A percentile compares a stretch with the other conserved stretches of the same genome.
These are phyloP conservation scores for Neocrepidodera transversa DNA, from an alignment of 2,888 invertebrate species.

Conservation along the genomic window DNA sequence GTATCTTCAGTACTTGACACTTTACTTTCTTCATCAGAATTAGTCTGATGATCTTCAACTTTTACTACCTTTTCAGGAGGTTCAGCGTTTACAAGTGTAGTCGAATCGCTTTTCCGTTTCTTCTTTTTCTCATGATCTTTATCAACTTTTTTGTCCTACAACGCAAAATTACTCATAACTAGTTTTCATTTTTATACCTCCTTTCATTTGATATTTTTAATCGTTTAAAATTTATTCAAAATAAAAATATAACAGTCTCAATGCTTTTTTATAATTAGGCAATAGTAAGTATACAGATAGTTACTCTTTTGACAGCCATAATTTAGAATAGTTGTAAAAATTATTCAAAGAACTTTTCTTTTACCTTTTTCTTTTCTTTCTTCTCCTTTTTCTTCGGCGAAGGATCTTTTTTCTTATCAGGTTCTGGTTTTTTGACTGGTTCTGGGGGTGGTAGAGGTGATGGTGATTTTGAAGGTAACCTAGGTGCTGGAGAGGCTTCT, in stretches of 20 bases:
- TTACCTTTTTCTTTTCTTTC: slow-evolving; percentile 52
- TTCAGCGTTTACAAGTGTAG: slow-evolving; percentile 60
- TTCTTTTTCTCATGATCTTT: slow-evolving; percentile 71
- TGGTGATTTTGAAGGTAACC: slow-evolving; percentile 31
- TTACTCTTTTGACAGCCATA: no score
- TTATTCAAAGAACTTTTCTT: no score
- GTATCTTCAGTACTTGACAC: slow-evolving; percentile 47
- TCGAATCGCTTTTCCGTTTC: slow-evolving; percentile 69
- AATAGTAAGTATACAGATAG: no score
- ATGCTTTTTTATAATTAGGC: no score
- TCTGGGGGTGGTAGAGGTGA: slow-evolving; percentile 36
- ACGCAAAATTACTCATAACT: no score
- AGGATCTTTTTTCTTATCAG: slow-evolving; percentile 63
- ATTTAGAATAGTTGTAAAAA: no score
- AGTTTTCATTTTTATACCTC: no score
- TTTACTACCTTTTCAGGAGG: slow-evolving; percentile 61
- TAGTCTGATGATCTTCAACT: slow-evolving; percentile 55
- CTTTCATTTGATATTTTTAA: no score
- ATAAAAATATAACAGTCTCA: no score
- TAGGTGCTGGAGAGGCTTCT: slow-evolving; percentile 46
- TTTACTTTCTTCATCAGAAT: slow-evolving; percentile 50
- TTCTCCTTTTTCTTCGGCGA: slow-evolving; percentile 64
- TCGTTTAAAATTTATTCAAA: no score
- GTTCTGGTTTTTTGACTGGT: slow-evolving; percentile 42
- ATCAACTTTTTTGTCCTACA: slow-evolving; percentile 62